A percentile compares a stretch with the other conserved stretches of the same genome.
Evolutionary conservation across 2,113 vertebrate genomes (phyloP).

Genomic region (Trogon surrucura): DNA sequence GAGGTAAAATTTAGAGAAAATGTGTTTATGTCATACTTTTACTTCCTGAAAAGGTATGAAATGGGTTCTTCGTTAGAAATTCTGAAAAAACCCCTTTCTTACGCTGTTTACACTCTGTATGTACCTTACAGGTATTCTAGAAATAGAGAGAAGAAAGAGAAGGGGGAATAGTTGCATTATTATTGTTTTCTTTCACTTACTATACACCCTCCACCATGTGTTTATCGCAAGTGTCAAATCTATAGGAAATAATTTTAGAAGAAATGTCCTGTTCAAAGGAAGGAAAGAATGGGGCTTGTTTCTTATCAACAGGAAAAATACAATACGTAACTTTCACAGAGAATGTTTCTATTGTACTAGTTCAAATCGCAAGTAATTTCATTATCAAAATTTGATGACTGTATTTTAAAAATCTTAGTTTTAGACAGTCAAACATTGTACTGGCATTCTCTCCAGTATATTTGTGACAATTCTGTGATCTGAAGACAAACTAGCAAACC

Average conservation of each 20-base stretch:
- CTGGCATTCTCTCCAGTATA: background rate
- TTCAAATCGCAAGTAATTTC: background rate
- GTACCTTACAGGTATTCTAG: background rate
- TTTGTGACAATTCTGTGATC: background rate
- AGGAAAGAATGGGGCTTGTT: background rate
- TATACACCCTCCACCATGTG: background rate
- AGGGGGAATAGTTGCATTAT: background rate
- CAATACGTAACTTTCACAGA: background rate
- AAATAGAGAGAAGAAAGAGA: background rate
- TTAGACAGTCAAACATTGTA: background rate
- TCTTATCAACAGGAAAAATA: background rate
- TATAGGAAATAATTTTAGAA: background rate
- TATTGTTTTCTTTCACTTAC: background rate
- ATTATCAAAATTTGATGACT: background rate
- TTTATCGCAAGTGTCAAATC: background rate
- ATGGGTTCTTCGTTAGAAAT: background rate
- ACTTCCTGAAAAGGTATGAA: background rate
- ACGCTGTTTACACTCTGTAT: background rate
- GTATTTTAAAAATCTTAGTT: background rate
- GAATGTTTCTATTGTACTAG: background rate
- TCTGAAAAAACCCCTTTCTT: background rate
- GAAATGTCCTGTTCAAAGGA: background rate
- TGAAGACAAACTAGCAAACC: background rate
- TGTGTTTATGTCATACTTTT: background rate
- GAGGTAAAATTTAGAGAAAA: background rate